Percentiles rank a stretch among this genome's conserved stretches.
Conservation (phyloP, 1,140 invertebrate genomes). For the Drosophila sechellia region DNA sequence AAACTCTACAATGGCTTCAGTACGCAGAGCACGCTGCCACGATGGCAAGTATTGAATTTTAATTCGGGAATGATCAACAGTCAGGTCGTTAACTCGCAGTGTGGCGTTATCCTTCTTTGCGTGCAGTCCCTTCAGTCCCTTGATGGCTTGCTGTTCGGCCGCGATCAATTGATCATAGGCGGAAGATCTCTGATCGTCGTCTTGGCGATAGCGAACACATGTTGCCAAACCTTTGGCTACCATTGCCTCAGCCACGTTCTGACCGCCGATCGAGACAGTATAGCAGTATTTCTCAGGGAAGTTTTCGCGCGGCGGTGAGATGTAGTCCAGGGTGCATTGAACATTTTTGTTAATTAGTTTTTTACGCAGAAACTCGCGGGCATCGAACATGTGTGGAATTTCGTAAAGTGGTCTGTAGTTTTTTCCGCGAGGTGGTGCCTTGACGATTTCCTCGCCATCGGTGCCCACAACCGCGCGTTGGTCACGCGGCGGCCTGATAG, state of each 20-base stretch:
- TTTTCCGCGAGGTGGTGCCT: conserved; percentile 87
- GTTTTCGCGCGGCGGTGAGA: conserved; percentile 96
- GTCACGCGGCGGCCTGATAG: conserved; percentile 95
- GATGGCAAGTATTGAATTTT: conserved; percentile 96
- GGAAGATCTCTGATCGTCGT: conserved; percentile 97
- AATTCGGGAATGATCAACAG: conserved; percentile 92
- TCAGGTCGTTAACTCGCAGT: conserved; percentile 93
- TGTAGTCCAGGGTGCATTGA: conserved; percentile 97
- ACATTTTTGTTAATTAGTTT: conserved; percentile 98
- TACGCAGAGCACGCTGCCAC: conserved; percentile 92
- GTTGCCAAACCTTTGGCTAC: conserved; percentile 96
- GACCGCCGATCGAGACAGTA: conserved; percentile 93
- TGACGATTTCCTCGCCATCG: conserved; percentile 86
- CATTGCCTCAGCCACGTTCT: conserved; percentile 97
- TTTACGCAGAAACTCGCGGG: conserved; percentile 97
- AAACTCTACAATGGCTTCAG: conserved; percentile 97
- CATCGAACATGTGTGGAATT: conserved; percentile 99
- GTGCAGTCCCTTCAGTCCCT: conserved; percentile 93
- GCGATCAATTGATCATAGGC: conserved; percentile 97
- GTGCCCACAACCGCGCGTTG: conserved; percentile 77
- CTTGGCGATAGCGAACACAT: conserved; percentile 96
- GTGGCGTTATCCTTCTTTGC: conserved; percentile 93
- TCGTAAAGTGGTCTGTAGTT: conserved; percentile 96
- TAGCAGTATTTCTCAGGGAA: conserved; percentile 98
- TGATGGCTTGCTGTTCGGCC: conserved; percentile 96